These are phyloP conservation scores for Oncorhynchus mykiss DNA, from an alignment of 2,113 vertebrate species.

Conservation along the genomic window DNA sequence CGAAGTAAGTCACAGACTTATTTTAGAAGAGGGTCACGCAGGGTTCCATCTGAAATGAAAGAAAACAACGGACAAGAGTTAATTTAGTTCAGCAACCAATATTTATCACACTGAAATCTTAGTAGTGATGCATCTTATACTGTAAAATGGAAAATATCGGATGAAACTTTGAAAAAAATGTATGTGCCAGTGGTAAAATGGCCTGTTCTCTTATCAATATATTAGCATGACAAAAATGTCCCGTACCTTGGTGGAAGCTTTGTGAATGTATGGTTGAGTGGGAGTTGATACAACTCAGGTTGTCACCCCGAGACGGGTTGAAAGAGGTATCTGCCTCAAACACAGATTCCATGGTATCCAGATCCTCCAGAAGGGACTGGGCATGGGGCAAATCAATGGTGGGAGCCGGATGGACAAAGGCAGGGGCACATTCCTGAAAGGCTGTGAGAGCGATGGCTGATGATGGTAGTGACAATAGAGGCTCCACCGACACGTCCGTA, in stretches of 20 bases:
- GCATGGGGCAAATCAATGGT: conserved; percentile 72
- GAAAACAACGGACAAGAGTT: conserved; percentile 21
- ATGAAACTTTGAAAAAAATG: not conserved
- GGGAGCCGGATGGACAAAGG: conserved; percentile 49
- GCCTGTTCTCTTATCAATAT: not conserved
- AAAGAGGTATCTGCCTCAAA: conserved; percentile 80
- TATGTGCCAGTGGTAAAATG: not conserved
- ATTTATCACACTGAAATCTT: too few species aligned
- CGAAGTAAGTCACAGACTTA: conserved; percentile 78
- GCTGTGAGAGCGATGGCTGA: conserved; percentile 17
- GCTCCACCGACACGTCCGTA: conserved; percentile 16
- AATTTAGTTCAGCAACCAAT: not conserved
- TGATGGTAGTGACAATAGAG: not conserved
- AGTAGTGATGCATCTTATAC: not conserved
- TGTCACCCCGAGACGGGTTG: conserved; percentile 76
- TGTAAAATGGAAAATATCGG: not conserved
- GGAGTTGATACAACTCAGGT: conserved; percentile 87
- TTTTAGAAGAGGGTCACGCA: conserved; percentile 72
- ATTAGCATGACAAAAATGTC: not conserved
- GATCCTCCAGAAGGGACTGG: conserved; percentile 79
- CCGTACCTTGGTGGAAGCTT: conserved; percentile 78
- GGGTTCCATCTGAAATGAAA: conserved; percentile 63
- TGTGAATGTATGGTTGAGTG: conserved; percentile 69
- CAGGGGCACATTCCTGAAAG: conserved; percentile 26
- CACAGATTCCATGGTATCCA: conserved; percentile 79